Conservation (phyloP, 1,140 invertebrate species). For the Neodiprion pinetum region DNA sequence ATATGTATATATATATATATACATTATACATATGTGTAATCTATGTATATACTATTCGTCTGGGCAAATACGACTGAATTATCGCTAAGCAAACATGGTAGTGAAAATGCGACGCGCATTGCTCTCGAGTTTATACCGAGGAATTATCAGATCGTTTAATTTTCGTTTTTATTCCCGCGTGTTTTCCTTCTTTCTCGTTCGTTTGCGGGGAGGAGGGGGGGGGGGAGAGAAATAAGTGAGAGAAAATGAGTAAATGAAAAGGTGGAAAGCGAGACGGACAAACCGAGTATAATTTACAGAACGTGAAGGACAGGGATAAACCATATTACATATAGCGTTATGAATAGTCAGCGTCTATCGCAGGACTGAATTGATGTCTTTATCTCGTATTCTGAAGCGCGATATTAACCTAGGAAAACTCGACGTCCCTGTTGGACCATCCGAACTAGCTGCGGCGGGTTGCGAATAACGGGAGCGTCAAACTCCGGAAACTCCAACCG, state of each 20-base stretch:
- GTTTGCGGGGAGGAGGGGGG: too few species aligned
- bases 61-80: slow-evolving; percentile 3
- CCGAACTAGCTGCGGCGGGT: too few species aligned
- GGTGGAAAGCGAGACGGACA: too few species aligned
- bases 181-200: too few species aligned
- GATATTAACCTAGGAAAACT: neutral
- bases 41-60: neutral
- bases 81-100: neutral
- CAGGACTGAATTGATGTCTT: neutral
- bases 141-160: neutral
- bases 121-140: neutral
- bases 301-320: too few species aligned
- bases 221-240: too few species aligned
- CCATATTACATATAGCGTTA: too few species aligned
- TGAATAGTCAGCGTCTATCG: too few species aligned
- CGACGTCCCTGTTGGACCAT: neutral
- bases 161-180: too few species aligned
- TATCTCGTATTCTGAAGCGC: neutral
- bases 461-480: neutral
- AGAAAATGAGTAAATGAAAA: too few species aligned
- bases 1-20: too few species aligned
- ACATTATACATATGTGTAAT: neutral
- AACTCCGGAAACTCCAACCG: neutral
- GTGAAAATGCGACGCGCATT: neutral
- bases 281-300: too few species aligned